These are phyloP conservation scores for Trypoxylus dichotomus DNA, from an alignment of 1,140 invertebrate genomes.

Conservation along the genomic window DNA sequence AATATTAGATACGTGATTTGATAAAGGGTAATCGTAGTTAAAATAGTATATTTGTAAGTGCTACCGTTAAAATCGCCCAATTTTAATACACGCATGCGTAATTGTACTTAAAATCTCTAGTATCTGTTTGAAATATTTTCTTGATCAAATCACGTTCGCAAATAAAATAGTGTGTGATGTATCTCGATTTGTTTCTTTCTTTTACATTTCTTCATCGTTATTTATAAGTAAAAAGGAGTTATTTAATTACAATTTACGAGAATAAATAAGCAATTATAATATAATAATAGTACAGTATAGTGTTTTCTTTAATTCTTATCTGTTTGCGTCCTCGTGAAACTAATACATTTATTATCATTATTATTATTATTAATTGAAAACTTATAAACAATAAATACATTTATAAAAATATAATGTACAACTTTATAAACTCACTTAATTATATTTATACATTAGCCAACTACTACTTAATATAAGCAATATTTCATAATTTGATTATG, in stretches of 20 bases:
- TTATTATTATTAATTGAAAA: constrained; percentile 29
- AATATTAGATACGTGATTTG: neutral
- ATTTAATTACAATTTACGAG: neutral
- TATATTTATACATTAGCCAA: constrained; percentile 33
- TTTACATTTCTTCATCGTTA: neutral
- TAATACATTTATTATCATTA: neutral
- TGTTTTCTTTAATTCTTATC: neutral
- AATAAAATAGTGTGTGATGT: constrained; percentile 25
- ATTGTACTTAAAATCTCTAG: neutral
- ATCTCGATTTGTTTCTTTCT: neutral
- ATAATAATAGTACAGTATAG: constrained; percentile 14
- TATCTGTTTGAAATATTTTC: neutral
- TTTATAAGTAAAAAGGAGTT: neutral
- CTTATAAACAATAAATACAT: constrained; percentile 50
- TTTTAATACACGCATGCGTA: neutral
- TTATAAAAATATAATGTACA: constrained; percentile 52
- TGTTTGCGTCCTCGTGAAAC: constrained; percentile 2
- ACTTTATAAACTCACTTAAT: constrained; percentile 38
- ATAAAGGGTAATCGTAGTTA: neutral
- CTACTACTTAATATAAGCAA: constrained; percentile 42
- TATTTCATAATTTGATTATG: constrained; percentile 43
- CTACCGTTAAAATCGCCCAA: no score
- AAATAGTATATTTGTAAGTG: neutral
- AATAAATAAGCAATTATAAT: constrained; percentile 27
- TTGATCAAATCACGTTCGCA: neutral